Evolutionary conservation across 2,797 vertebrate species (phyloP).

Genomic region (Mustela erminea): DNA sequence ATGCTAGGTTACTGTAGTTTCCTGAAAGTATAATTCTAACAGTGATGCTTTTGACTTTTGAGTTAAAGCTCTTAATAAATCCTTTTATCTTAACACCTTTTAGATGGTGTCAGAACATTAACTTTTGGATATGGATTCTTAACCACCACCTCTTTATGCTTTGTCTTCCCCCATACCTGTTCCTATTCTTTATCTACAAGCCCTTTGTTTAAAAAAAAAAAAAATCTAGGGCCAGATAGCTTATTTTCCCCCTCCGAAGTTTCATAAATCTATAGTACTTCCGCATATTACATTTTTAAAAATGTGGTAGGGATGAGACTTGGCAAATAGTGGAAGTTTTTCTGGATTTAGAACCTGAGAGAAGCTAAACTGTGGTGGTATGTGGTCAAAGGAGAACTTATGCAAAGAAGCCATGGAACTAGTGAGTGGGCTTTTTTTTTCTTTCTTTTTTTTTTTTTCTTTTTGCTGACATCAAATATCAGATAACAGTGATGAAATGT

Average conservation of each 20-base stretch:
- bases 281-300: constrained; percentile 30
- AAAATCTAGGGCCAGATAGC: neutral
- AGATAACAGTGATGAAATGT: neutral
- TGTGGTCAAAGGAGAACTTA: constrained; percentile 26
- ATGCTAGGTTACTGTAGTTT: neutral
- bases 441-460: neutral
- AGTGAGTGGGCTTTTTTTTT: neutral
- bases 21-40: neutral
- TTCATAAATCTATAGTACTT: neutral
- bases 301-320: constrained; percentile 36
- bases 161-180: neutral
- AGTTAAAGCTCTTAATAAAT: neutral
- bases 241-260: neutral
- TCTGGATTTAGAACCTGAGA: constrained; percentile 25
- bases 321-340: neutral
- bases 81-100: constrained; percentile 27
- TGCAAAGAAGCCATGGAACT: neutral
- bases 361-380: neutral
- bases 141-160: neutral
- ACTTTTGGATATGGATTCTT: constrained; percentile 6
- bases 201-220: neutral
- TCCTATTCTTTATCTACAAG: neutral
- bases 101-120: constrained; percentile 25
- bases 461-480: neutral
- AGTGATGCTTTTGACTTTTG: constrained; percentile 20